Evolutionary conservation across 2,888 invertebrate species (phyloP).

Genomic region (Leptopilina myrica): DNA sequence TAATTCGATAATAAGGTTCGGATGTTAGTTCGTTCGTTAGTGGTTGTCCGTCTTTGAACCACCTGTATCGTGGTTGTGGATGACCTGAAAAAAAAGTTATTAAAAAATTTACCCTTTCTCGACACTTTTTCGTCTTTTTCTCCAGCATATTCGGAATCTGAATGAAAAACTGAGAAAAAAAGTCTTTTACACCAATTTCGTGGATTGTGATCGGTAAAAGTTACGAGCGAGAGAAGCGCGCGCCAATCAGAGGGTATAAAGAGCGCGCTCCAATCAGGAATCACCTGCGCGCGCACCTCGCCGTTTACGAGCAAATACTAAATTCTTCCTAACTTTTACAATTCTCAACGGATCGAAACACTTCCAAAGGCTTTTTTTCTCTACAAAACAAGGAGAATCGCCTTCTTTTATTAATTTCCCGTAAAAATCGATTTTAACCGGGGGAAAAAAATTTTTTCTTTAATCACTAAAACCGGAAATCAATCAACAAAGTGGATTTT

Average conservation of each 20-base stretch:
- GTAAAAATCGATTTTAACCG: neutral
- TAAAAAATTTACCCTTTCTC: neutral
- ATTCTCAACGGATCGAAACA: neutral
- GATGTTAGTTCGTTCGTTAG: constrained; percentile 88
- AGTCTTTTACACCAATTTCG: neutral
- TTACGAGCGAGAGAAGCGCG: neutral
- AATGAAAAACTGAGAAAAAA: neutral
- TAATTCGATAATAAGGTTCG: constrained; percentile 88
- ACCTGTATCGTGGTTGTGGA: constrained; percentile 94
- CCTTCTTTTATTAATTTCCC: neutral
- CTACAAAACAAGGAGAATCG: neutral
- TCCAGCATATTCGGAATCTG: neutral
- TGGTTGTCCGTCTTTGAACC: constrained; percentile 91
- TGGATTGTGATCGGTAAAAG: neutral
- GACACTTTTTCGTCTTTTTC: neutral
- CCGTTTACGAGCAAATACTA: too few relatives aligned
- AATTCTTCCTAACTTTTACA: neutral
- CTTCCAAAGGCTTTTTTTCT: neutral
- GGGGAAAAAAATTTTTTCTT: neutral
- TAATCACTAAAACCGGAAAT: too few relatives aligned
- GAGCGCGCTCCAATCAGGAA: neutral
- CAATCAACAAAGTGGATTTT: too few relatives aligned
- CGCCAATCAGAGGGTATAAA: too few relatives aligned
- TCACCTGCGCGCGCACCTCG: neutral
- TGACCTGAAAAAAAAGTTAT: constrained; percentile 82